Conservation (phyloP, 2,888 invertebrate species). For the Zootermopsis nevadensis region DNA sequence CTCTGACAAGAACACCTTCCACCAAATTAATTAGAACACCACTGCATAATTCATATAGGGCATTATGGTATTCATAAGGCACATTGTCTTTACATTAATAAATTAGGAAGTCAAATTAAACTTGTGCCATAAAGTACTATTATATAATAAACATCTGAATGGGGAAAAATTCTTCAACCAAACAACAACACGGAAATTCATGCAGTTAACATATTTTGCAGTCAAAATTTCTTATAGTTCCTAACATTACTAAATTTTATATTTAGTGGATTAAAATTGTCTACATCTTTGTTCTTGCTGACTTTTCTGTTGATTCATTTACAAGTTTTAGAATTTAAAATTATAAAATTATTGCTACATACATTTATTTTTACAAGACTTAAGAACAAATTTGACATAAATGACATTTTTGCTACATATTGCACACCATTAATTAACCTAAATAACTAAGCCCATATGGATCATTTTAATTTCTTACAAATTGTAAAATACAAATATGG, state of each 20-base stretch:
- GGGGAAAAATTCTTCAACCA: neutral
- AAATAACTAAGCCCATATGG: conserved; percentile 20
- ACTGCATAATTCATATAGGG: too few relatives aligned
- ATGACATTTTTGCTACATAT: conserved; percentile 6
- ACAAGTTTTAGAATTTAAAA: neutral
- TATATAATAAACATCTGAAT: neutral
- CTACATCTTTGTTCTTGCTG: neutral
- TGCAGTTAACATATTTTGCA: neutral
- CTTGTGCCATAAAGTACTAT: neutral
- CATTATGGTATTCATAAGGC: neutral
- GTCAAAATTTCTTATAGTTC: neutral
- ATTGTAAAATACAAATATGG: neutral
- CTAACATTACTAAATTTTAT: neutral
- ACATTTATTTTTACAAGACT: conserved; percentile 19
- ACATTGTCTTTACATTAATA: neutral
- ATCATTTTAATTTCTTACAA: conserved; percentile 5
- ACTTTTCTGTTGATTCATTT: neutral
- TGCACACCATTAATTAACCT: conserved; percentile 9
- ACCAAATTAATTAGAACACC: too few relatives aligned
- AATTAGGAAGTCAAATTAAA: neutral
- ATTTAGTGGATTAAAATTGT: neutral
- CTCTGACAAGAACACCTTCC: too few relatives aligned
- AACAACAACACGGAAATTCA: neutral
- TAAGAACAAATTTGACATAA: neutral
- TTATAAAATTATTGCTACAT: neutral